Percentiles rank a stretch among this genome's conserved stretches.
Evolutionary conservation across 2,797 vertebrate genomes (phyloP).

Genomic region (Falco novaeseelandiae): DNA sequence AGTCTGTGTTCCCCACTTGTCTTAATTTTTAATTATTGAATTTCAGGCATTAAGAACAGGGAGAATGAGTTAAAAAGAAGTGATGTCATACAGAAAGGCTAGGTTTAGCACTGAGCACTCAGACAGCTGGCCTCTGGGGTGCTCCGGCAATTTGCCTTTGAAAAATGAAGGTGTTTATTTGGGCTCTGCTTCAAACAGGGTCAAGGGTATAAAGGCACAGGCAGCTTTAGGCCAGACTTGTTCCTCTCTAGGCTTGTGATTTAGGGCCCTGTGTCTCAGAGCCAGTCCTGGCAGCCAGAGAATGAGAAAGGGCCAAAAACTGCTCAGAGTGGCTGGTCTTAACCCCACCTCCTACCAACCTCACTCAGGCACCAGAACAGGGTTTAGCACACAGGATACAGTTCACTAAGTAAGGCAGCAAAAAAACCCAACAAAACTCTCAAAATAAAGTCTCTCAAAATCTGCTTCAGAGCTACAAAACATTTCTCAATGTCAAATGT

Average conservation of each 20-base stretch:
- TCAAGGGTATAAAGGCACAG: background rate
- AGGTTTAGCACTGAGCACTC: background rate
- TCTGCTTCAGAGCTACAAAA: background rate
- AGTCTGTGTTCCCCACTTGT: background rate
- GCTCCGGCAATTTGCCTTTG: background rate
- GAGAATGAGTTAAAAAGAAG: background rate
- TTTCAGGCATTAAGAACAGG: background rate
- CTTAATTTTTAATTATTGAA: conserved; percentile 3
- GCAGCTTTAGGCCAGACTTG: background rate
- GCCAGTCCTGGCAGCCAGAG: background rate
- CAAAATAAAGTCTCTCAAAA: background rate
- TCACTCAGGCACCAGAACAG: background rate
- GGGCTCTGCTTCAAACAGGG: background rate
- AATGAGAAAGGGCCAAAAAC: background rate
- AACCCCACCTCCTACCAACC: background rate
- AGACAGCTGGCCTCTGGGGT: background rate
- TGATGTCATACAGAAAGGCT: background rate
- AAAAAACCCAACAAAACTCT: background rate
- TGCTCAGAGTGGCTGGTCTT: background rate
- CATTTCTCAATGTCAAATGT: background rate
- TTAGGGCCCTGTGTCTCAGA: background rate
- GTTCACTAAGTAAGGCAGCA: background rate
- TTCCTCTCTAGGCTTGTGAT: background rate
- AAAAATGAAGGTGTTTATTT: background rate
- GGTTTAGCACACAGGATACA: background rate